A percentile compares a stretch with the other conserved stretches of the same genome.
Evolutionary conservation across 2,113 vertebrate species (phyloP).

Genomic region (Aspidoscelis tigris): DNA sequence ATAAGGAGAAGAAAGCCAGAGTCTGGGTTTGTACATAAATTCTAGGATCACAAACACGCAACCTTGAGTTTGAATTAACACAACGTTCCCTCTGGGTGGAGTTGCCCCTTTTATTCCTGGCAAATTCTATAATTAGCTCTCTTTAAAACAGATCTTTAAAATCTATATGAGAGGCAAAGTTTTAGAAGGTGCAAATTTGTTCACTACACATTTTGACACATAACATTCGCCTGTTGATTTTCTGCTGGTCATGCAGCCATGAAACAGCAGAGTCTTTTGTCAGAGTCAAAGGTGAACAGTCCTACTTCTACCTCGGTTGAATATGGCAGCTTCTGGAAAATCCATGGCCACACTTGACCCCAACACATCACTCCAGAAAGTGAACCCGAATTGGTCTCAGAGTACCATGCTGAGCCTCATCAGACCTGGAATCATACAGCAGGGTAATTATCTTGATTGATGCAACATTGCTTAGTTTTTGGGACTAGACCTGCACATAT

Average conservation of each 20-base stretch:
- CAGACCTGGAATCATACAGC: constrained; percentile 1
- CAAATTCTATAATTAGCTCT: background rate
- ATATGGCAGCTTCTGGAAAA: constrained; percentile 32
- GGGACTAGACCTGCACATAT: constrained; percentile 4
- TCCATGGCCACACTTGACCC: constrained; percentile 5
- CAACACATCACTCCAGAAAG: background rate
- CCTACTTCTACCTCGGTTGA: constrained; percentile 33
- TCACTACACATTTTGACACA: constrained; percentile 5
- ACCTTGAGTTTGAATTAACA: background rate
- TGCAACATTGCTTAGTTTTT: background rate
- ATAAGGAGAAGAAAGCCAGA: constrained; percentile 8
- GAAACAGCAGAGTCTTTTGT: background rate
- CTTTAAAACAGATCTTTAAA: background rate
- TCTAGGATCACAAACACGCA: background rate
- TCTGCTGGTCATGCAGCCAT: background rate
- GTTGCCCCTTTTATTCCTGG: constrained; percentile 1
- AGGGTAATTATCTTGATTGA: background rate
- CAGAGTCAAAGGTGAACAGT: background rate
- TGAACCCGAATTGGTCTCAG: constrained; percentile 1
- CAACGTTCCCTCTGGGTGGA: background rate
- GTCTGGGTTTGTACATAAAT: background rate
- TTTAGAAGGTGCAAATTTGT: constrained; percentile 6
- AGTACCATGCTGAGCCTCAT: background rate
- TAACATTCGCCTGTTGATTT: constrained; percentile 5
- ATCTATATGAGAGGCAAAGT: background rate